A percentile compares a stretch with the other conserved stretches of the same genome.
phyloP scores from a whole-genome alignment of 2,888 invertebrate genomes.

The Eretmocerus hayati region DNA sequence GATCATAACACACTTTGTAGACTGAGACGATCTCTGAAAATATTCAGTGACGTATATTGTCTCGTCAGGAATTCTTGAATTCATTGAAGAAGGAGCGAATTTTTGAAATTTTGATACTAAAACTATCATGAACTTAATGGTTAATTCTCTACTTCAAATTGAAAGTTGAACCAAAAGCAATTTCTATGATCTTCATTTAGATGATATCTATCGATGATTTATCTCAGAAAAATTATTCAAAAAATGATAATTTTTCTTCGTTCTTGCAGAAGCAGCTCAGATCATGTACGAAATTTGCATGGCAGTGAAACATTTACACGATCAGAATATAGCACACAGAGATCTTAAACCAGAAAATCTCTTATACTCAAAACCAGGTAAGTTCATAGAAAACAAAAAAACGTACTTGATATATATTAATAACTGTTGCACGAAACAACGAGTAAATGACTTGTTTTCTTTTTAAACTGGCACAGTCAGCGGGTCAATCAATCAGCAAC shows the following conservation, averaged over 20 bases:
- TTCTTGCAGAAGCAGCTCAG: slow-evolving; percentile 73
- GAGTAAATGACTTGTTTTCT: neutral
- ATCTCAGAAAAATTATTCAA: neutral
- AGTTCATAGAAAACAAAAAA: neutral
- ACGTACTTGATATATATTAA: neutral
- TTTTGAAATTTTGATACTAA: too few relatives aligned
- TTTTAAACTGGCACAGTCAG: slow-evolving; percentile 7
- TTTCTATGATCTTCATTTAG: too few relatives aligned
- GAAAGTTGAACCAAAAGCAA: too few relatives aligned
- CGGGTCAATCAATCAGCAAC: slow-evolving; percentile 11
- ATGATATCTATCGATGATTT: too few relatives aligned
- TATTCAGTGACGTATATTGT: too few relatives aligned
- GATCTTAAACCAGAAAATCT: slow-evolving; percentile 98
- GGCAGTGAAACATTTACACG: slow-evolving; percentile 89
- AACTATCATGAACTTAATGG: too few relatives aligned
- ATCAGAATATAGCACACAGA: slow-evolving; percentile 90
- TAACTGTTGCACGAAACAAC: neutral
- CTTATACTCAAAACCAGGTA: slow-evolving; percentile 71
- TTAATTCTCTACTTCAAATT: too few relatives aligned
- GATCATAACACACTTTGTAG: too few relatives aligned
- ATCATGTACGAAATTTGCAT: slow-evolving; percentile 95
- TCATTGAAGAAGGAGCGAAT: too few relatives aligned
- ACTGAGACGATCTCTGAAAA: too few relatives aligned
- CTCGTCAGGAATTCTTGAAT: too few relatives aligned
- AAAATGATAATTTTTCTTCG: slow-evolving; percentile 9